Percentiles rank a stretch among this genome's conserved stretches.
Conservation (phyloP, 2,888 invertebrate species). For the Nematopogon swammerdamellus region DNA sequence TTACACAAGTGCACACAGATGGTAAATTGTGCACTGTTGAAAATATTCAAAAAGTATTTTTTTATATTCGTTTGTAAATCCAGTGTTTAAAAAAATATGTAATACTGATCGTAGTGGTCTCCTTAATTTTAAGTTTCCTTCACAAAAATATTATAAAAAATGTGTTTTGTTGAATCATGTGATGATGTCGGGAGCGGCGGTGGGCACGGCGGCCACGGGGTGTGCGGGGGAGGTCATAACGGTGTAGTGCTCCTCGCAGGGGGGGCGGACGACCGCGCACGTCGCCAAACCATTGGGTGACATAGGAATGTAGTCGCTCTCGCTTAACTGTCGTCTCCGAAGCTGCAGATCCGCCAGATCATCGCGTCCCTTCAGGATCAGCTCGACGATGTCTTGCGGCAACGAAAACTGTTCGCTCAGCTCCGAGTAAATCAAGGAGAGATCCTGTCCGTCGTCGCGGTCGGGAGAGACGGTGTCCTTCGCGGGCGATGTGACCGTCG, state of each 20-base stretch:
- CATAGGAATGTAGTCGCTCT: slow-evolving; percentile 43
- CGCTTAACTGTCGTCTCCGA: slow-evolving; percentile 19
- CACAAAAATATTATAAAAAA: too few species aligned
- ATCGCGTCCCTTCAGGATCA: slow-evolving; percentile 28
- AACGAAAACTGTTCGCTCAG: slow-evolving; percentile 23
- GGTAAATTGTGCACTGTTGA: too few species aligned
- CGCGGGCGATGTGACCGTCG: background rate
- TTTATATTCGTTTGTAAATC: too few species aligned
- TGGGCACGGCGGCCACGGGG: background rate
- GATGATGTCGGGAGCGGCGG: background rate
- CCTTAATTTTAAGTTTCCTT: too few species aligned
- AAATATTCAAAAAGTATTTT: too few species aligned
- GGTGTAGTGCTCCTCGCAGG: slow-evolving; percentile 38
- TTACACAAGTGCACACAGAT: too few species aligned
- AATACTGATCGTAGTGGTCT: too few species aligned
- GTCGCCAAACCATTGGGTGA: slow-evolving; percentile 22
- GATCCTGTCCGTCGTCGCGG: slow-evolving; percentile 21
- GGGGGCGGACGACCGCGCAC: slow-evolving; percentile 9
- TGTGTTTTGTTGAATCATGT: background rate
- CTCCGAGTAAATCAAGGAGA: slow-evolving; percentile 17
- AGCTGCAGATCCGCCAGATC: slow-evolving; percentile 23
- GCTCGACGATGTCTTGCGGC: slow-evolving; percentile 38
- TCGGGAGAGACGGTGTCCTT: slow-evolving; percentile 22
- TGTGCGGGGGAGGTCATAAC: slow-evolving; percentile 31
- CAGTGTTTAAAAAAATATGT: too few species aligned